Evolutionary conservation across 2,888 invertebrate species (phyloP).

Genomic region (Galerucella nymphaeae): DNA sequence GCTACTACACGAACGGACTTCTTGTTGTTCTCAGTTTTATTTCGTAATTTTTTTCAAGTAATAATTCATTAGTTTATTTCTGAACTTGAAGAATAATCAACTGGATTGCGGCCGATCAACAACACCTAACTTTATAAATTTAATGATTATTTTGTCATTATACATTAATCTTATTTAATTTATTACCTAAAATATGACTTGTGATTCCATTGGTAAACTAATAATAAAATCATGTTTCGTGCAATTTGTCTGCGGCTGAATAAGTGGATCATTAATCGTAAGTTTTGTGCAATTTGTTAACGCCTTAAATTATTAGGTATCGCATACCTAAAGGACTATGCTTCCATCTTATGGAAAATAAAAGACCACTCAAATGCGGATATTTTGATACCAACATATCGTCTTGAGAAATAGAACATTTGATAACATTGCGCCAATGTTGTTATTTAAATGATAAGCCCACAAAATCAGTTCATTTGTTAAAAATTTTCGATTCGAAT

Average conservation of each 20-base stretch:
- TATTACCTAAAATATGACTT: too few relatives aligned
- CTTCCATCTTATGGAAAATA: too few relatives aligned
- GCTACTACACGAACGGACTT: conserved; percentile 45
- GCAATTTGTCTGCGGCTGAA: background rate
- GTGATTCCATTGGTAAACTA: background rate
- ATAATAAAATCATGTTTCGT: background rate
- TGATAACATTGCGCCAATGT: too few relatives aligned
- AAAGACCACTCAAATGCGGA: too few relatives aligned
- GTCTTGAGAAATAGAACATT: too few relatives aligned
- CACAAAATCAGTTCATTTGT: too few relatives aligned
- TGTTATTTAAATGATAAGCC: too few relatives aligned
- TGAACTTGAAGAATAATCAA: conserved; percentile 30
- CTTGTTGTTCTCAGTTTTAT: conserved; percentile 36
- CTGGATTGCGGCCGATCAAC: conserved; percentile 10
- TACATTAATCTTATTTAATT: background rate
- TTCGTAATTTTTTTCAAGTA: conserved; percentile 32
- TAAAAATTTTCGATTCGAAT: too few relatives aligned
- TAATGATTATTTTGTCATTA: background rate
- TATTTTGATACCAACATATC: too few relatives aligned
- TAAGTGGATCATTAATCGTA: too few relatives aligned
- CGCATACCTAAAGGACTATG: background rate
- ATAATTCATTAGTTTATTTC: conserved; percentile 35
- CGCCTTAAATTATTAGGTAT: background rate
- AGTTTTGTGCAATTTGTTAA: background rate
- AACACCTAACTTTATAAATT: conserved; percentile 28